Evolutionary conservation across 2,113 vertebrate species (phyloP), one percentile per base, ranked within the genome.

Genomic region (Elgaria multicarinata): DNA sequence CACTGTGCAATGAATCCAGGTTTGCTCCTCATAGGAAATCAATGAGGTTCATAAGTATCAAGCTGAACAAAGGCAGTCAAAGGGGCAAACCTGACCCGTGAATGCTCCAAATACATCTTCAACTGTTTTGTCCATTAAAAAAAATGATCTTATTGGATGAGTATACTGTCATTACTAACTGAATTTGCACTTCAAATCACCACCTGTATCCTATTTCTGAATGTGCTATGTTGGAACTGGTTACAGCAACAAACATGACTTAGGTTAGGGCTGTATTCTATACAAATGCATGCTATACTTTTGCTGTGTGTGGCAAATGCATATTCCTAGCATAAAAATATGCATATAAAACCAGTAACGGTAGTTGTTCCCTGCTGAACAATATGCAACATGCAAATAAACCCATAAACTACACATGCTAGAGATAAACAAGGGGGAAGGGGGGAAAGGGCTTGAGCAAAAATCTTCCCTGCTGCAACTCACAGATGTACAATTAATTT

Each of bases 1-100:
- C 91, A 77, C 76, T 77, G 82, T 82, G 50, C 89, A 89, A 91
- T 88, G 72, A 89, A 87, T 53, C 53, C 26, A 79, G 84, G 72
- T 75, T 92, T 95, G 39, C 84, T 93, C 88, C 95, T 92, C 91
- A 89, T 72, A 92, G 50, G 81, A 96, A 96, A 95, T 85, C 53
- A 72, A 6, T 39, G 50, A 58, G 62, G 85, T 90, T 90, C 82
- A 88, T 71, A 83, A 89, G 69, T 92, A 85, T 66, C 20, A 78
- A 78, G 36, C 46, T 16, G 69, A 89, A 89, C 77, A 94, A 91
- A 0, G 1, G 87, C 53, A 77, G 53, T 53, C 92, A 79, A 93
- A 33, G 90, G 39, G 28, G 33, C 87, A 88, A 80, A 58, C 88
- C 90, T 90, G 87, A 89, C 84, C 14, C 50, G 14, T 62, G 74